Evolutionary conservation across 2,797 vertebrate species (phyloP).

Genomic region (Cirrhinus molitorella): DNA sequence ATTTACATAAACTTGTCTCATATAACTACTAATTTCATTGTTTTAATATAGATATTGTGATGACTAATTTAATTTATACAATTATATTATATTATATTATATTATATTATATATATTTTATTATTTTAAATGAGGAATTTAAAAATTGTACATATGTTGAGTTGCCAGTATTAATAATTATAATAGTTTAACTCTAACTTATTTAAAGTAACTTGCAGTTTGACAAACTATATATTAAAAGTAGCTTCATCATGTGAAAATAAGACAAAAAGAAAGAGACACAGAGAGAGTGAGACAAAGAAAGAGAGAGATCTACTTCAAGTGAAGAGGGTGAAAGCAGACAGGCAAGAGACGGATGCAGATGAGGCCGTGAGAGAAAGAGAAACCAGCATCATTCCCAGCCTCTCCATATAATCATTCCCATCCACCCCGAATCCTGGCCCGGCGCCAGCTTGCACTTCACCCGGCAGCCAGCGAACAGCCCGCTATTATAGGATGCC

Average conservation of each 20-base stretch:
- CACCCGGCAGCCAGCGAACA: conserved; percentile 58
- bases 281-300: conserved; percentile 55
- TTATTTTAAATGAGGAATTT: no score
- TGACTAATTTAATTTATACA: no score
- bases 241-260: background rate
- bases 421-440: conserved; percentile 72
- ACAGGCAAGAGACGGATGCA: conserved; percentile 59
- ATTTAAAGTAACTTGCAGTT: background rate
- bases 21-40: background rate
- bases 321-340: conserved; percentile 56
- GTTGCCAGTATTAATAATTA: no score
- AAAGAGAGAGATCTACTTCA: conserved; percentile 21
- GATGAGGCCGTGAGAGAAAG: conserved; percentile 37
- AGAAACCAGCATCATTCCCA: conserved; percentile 51
- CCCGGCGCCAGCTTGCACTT: conserved; percentile 54
- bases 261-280: conserved; percentile 47
- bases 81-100: background rate
- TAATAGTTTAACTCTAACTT: background rate
- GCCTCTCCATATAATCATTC: conserved; percentile 81
- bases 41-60: background rate
- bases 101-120: background rate
- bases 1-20: background rate
- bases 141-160: no score
- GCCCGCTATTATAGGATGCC: conserved; percentile 72
- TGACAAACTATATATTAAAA: background rate